Evolutionary conservation across 2,888 invertebrate species (phyloP).

Genomic region (Drosophila mercatorum): DNA sequence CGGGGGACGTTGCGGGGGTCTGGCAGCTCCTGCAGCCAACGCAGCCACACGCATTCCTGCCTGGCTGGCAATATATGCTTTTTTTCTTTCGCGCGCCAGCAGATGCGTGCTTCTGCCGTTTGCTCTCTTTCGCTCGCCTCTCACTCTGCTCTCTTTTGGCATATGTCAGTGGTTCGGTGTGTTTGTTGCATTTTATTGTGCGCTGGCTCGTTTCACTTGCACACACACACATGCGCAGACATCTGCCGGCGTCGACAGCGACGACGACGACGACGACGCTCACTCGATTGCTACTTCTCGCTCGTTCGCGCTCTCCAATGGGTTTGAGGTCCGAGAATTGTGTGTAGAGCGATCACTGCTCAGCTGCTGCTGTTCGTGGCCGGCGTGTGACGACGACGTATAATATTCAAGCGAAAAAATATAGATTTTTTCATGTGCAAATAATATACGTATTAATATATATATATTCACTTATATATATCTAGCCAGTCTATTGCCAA

Average conservation of each 20-base stretch:
- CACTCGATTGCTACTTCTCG: constrained; percentile 3
- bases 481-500: constrained; percentile 21
- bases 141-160: constrained; percentile 12
- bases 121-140: constrained; percentile 5
- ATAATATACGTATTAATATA: constrained; percentile 15
- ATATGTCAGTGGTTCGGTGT: constrained; percentile 63
- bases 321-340: constrained; percentile 49
- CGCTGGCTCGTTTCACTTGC: constrained; percentile 56
- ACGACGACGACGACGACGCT: constrained; percentile 6
- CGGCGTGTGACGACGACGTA: constrained; percentile 61
- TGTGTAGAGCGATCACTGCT: constrained; percentile 60
- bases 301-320: background rate
- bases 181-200: constrained; percentile 67
- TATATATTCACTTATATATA: constrained; percentile 4
- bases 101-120: constrained; percentile 16
- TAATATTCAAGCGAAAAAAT: constrained; percentile 29
- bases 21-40: constrained; percentile 18
- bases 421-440: constrained; percentile 52
- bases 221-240: constrained; percentile 39
- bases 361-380: constrained; percentile 69
- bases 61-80: constrained; percentile 23
- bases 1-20: background rate
- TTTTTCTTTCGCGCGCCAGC: constrained; percentile 26
- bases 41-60: constrained; percentile 47
- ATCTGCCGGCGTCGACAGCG: constrained; percentile 1